Base-by-base conservation (phyloP, 2,888 invertebrate species). In the Meteorus colon region DNA sequence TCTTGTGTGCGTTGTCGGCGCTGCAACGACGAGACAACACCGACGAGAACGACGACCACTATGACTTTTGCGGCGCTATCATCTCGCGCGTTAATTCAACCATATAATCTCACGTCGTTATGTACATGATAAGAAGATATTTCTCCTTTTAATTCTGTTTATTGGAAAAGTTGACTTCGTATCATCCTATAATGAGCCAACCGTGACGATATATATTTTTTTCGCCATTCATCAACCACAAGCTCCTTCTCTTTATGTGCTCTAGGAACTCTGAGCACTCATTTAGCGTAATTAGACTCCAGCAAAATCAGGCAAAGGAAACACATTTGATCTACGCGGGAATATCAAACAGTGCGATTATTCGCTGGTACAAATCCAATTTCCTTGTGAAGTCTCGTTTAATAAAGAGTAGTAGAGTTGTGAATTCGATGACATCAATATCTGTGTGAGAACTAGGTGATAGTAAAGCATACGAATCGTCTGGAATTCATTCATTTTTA, bases 41-140 rank as follows among this genome's bases (percentile, higher is more conserved):
- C 24, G 12, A 27, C 29, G 8, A 19, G 29, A 16, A 51, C 68
- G 27, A 48, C 69, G 51, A 51, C 55, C n/a, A 69, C 29, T 69
- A 48, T 51, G 31, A 48, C 34, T 69, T 24, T 19, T 48, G 24
- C 34, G 10, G 19, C 19, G n/a, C 55, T 55, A 19, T 62, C 62
- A 62, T 62, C 62, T 12, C 12, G 69, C 31, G 69, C 82, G 55
- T 55, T 84, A 84, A 84, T 86, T 84, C 82, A 79, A 82, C 79
- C 81, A 78, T 82, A 80, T 83, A 85, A 86, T 87, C 83, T 82
- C 77, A 80, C 81, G 81, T 85, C 84, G 81, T 83, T 84, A 83
- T 82, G 81, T 78, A 75, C 65, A 79, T 74, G 80, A 81, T 83
- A 82, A 80, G 74, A 67, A 74, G 62, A n/a, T 12, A 6, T 62